Base-by-base conservation (phyloP, 2,888 invertebrate genomes). In the Drosophila neutralis region DNA sequence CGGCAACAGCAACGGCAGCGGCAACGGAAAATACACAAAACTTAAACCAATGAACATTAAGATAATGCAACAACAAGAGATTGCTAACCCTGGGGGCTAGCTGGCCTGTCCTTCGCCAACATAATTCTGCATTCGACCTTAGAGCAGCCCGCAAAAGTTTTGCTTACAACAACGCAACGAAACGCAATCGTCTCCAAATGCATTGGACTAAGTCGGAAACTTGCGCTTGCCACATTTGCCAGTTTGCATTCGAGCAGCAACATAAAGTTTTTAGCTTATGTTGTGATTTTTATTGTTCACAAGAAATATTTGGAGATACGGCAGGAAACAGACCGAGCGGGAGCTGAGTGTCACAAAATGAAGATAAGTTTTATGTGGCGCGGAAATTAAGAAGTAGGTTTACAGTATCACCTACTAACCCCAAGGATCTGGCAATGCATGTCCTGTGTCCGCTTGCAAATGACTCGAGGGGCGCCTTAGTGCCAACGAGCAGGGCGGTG, bases 41-140 rank as follows among this genome's bases (percentile, higher is more conserved):
- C 87, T 90, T 87, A 90, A 87, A 87, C 87, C 84, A 90, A 87
- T 87, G 90, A 90, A 87, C 90, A 90, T 90, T 87, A 84, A 87
- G 87, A 90, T 87, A 87, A 87, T 84, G 87, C 90, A 90, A 89
- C 87, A 83, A 80, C 74, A 86, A 75, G 42, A 49, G 56, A 27
- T 27, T 49, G 42, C 31, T 35, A 52, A 59, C 61, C 59, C 58
- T 8, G 18, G 48, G 42, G 62, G 49, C 10, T 11, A 24, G 65
- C 53, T 38, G 57, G 42, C 31, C 66, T 38, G 54, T 74, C 65
- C 82, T 75, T 56, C 10, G 62, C 54, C 79, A 54, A 70, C 70
- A 79, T 83, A 88, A 79, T 90, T 85, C 89, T 88, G 81, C 69
- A 85, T 83, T 85, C 75, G 80, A 85, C 75, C 80, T 83, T 70